These are phyloP conservation scores for Thamnaconus septentrionalis DNA, from an alignment of 2,113 vertebrate species.

Conservation along the genomic window DNA sequence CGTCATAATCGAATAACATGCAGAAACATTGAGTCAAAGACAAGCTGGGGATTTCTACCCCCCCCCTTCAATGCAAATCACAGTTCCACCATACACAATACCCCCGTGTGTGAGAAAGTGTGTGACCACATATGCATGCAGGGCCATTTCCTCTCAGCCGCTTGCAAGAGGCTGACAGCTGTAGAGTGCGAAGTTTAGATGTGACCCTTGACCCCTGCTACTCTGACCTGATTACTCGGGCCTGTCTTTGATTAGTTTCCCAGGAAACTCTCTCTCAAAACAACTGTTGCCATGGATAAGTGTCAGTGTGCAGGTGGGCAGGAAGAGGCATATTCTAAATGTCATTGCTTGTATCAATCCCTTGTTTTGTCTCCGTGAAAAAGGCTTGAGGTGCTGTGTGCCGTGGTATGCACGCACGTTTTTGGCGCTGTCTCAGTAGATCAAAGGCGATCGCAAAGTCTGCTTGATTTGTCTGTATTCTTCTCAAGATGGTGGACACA, in stretches of 20 bases:
- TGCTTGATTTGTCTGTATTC: constrained; percentile 8
- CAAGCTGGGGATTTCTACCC: constrained; percentile 1
- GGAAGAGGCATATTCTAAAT: constrained; percentile 5
- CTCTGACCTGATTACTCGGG: constrained; percentile 50
- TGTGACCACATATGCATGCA: constrained; percentile 10
- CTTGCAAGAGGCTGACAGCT: constrained; percentile 46
- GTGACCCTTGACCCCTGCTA: constrained; percentile 51
- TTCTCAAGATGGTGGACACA: constrained; percentile 15
- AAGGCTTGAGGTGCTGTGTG: no score
- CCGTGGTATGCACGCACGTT: no score
- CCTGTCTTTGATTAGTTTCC: constrained; percentile 58
- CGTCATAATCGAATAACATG: constrained; percentile 19
- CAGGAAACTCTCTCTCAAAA: constrained; percentile 52
- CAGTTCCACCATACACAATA: constrained; percentile 8
- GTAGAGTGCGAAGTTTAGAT: constrained; percentile 39
- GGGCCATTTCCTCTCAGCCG: constrained; percentile 16
- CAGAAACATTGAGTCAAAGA: not conserved
- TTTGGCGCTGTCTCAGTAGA: no score
- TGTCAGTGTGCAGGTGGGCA: constrained; percentile 12
- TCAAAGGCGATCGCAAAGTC: no score
- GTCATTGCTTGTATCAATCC: not conserved
- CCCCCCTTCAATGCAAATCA: constrained; percentile 2
- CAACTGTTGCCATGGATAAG: constrained; percentile 32
- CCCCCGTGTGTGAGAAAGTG: constrained; percentile 9
- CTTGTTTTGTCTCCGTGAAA: not conserved